phyloP scores from a whole-genome alignment of 2,797 vertebrate species.

The Petrocephalus schoutedeni region DNA sequence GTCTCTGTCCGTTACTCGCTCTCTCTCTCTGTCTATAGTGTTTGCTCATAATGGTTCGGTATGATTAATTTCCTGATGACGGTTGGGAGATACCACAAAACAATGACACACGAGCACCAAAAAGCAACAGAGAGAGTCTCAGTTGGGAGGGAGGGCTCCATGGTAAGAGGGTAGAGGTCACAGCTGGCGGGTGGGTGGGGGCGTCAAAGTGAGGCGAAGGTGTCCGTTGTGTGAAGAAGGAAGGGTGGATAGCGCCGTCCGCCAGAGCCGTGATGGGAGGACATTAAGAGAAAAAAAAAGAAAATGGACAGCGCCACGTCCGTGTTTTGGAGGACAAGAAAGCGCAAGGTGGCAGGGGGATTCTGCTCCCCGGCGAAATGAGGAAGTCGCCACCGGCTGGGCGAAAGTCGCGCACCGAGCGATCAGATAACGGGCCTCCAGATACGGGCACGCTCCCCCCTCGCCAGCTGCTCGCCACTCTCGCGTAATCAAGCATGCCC shows the following conservation, averaged over 20 bases:
- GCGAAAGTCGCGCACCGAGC: background rate
- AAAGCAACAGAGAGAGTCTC: background rate
- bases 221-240: background rate
- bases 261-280: background rate
- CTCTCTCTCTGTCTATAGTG: conserved; percentile 26
- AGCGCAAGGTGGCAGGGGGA: background rate
- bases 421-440: background rate
- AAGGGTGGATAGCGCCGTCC: background rate
- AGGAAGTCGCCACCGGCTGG: background rate
- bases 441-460: background rate
- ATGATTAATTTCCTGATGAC: conserved; percentile 23
- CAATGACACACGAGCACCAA: background rate
- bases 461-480: background rate
- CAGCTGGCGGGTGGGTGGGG: background rate
- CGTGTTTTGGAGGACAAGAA: background rate
- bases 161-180: conserved; percentile 14
- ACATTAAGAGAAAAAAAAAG: background rate
- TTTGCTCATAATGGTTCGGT: conserved; percentile 36
- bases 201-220: background rate
- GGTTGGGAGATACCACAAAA: background rate
- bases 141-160: background rate
- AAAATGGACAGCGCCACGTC: background rate
- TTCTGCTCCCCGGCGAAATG: background rate
- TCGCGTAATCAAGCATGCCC: background rate
- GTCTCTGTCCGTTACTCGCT: background rate